phyloP scores from a whole-genome alignment of 2,113 vertebrate species.

The Podarcis raffonei region DNA sequence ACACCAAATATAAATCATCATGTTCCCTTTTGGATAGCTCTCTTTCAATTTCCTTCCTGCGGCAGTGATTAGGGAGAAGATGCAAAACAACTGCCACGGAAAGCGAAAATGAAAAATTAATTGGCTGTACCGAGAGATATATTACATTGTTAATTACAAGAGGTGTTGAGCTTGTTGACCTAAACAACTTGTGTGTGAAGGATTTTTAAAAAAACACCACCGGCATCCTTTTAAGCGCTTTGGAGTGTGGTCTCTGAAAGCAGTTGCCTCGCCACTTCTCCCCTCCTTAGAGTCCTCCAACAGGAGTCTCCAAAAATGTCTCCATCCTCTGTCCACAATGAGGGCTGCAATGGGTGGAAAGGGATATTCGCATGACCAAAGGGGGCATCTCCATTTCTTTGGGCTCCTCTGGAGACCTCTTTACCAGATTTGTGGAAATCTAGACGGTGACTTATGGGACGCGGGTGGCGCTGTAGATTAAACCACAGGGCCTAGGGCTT shows the following conservation, averaged over 20 bases:
- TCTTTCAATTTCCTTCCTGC: constrained; percentile 5
- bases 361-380: background rate
- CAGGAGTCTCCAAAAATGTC: background rate
- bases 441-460: background rate
- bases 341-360: background rate
- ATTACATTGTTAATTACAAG: constrained; percentile 37
- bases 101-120: constrained; percentile 36
- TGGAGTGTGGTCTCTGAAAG: background rate
- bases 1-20: background rate
- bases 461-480: too few relatives aligned
- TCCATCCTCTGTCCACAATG: background rate
- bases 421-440: background rate
- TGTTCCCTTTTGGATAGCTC: constrained; percentile 4
- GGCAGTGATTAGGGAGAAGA: constrained; percentile 23
- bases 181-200: constrained; percentile 25
- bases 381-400: background rate
- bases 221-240: background rate
- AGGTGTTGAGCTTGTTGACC: constrained; percentile 10
- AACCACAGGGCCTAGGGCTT: too few relatives aligned
- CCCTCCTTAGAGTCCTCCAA: background rate
- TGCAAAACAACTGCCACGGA: constrained; percentile 19
- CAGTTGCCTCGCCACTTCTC: background rate
- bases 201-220: constrained; percentile 38
- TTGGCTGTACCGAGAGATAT: constrained; percentile 20
- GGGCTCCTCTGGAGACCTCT: background rate